Percentiles rank a stretch among this genome's conserved stretches.
Conservation (phyloP, 2,888 invertebrate genomes). For the Tiphia femorata region DNA sequence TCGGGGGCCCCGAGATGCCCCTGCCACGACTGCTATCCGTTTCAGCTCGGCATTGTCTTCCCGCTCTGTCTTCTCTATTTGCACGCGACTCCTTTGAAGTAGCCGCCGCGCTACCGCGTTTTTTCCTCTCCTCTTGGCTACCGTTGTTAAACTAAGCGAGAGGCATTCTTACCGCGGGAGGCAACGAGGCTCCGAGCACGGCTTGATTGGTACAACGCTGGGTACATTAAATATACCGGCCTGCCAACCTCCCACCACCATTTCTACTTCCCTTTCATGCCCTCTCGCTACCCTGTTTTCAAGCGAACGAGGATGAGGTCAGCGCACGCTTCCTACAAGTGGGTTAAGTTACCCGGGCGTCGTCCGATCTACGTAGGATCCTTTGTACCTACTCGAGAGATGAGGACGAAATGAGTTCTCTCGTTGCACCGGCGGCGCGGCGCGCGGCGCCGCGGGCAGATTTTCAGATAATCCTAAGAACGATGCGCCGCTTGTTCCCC, state of each 20-base stretch:
- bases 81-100: conserved; percentile 53
- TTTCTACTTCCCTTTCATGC: not conserved
- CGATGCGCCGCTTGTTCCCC: too few relatives aligned
- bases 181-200: too few relatives aligned
- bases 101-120: conserved; percentile 50
- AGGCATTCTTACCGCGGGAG: conserved; percentile 45
- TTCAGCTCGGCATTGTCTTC: conserved; percentile 60
- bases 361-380: not conserved
- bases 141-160: conserved; percentile 64
- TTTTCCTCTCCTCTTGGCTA: conserved; percentile 39
- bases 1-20: conserved; percentile 31
- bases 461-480: too few relatives aligned
- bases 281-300: conserved; percentile 43
- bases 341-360: conserved; percentile 51
- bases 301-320: conserved; percentile 45
- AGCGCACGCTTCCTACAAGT: conserved; percentile 47
- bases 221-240: not conserved
- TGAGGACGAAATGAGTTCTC: too few relatives aligned
- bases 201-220: conserved; percentile 23
- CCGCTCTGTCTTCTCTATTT: conserved; percentile 42
- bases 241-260: not conserved
- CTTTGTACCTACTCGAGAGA: too few relatives aligned
- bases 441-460: too few relatives aligned
- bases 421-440: too few relatives aligned
- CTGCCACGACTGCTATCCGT: conserved; percentile 54